Base-by-base conservation (phyloP, 1,140 invertebrate species). In the Bombus confusus region DNA sequence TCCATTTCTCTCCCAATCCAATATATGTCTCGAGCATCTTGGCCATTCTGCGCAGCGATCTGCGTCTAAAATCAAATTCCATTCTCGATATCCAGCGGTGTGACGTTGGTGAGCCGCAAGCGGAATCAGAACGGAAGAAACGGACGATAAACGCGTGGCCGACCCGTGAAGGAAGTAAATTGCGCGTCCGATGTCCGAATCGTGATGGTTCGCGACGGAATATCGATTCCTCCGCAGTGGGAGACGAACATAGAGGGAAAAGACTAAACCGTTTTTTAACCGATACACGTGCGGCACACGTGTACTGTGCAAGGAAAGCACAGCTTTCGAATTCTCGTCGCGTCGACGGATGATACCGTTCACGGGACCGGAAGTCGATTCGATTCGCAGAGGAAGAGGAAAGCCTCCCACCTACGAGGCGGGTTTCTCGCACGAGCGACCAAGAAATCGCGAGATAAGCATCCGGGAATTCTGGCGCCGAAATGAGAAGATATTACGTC, bases 321-420 rank as follows among this genome's bases (percentile, higher is more conserved):
- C 31, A 47, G 13, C 62, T 18, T 78, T 89, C 74, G 87, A 77
- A 92, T 92, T 92, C 88, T 72, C 88, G 83, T 77, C 87, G 87
- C 87, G 90, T 92, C 87, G 90, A 87, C 86, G 90, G 80, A 91
- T 88, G 90, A 91, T 88, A 78, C 86, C 86, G 77, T 85, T 89
- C 88, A 90, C 80, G 83, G 86, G 79, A 88, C 87, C 90, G 88
- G 90, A 91, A 91, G 90, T 88, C 86, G 87, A 91, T 90, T 86
- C 88, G 90, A 91, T 91, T 86, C 80, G 37, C 47, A 59, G 47
- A 47, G 73, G 71, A 78, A 69, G 28, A 41, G 78, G 72, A 73
- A 37, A 25, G 18, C 12, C 28, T 62, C 62, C 64, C 31, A 18
- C 15, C 59, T 13, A 34, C 31, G 15, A 80, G 71, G 39, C 47